Evolutionary conservation across 2,888 invertebrate genomes (phyloP).

Genomic region (Limnephilus marmoratus): DNA sequence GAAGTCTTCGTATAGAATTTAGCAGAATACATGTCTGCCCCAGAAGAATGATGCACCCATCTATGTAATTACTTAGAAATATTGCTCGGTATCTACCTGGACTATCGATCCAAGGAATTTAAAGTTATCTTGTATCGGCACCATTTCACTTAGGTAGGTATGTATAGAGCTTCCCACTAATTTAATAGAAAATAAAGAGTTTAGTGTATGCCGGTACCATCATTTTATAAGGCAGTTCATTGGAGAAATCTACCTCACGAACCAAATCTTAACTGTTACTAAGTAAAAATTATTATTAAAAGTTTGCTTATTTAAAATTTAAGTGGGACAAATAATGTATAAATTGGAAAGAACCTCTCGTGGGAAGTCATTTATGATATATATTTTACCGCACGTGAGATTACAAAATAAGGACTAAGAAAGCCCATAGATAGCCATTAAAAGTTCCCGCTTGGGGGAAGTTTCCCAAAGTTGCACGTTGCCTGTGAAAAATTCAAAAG

Average conservation of each 20-base stretch:
- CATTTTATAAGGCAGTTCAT: not conserved
- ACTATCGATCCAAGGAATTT: not conserved
- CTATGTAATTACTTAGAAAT: not conserved
- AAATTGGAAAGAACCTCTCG: not conserved
- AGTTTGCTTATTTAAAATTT: not conserved
- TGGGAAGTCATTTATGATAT: slow-evolving; percentile 18
- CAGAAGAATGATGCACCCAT: not conserved
- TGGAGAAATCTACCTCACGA: not conserved
- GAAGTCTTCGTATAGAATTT: slow-evolving; percentile 55
- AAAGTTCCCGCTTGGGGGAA: slow-evolving; percentile 51
- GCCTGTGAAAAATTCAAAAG: slow-evolving; percentile 51
- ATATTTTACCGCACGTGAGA: slow-evolving; percentile 39
- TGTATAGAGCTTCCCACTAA: not conserved
- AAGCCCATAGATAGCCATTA: slow-evolving; percentile 56
- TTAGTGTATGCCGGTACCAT: not conserved
- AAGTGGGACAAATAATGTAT: not conserved
- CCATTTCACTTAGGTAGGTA: not conserved
- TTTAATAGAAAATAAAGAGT: not conserved
- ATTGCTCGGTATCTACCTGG: not conserved
- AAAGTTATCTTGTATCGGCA: not conserved
- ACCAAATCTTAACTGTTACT: not conserved
- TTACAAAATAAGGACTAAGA: slow-evolving; percentile 46
- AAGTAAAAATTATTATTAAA: not conserved
- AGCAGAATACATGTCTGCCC: slow-evolving; percentile 28
- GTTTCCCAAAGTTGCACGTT: slow-evolving; percentile 41